Evolutionary conservation across 2,113 vertebrate genomes (phyloP), one percentile per base, ranked within the genome.

Genomic region (Oncorhynchus gorbuscha): DNA sequence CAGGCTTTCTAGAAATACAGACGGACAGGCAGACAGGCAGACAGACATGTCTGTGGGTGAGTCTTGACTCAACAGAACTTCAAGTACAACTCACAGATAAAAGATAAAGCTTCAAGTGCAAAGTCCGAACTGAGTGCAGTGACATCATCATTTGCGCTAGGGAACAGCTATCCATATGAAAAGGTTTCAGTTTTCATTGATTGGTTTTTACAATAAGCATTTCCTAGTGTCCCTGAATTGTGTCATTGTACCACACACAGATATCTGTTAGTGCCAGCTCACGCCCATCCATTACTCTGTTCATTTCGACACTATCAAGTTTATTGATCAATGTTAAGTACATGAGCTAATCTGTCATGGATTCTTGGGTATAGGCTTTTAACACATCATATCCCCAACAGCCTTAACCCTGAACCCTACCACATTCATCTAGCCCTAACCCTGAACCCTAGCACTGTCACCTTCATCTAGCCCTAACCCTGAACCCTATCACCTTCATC

Each of bases 261-360:
- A 45, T n/a, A 20, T 69, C 39, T n/a, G 9, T 11, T 39, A 22
- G 32, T n/a, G 18, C 68, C 26, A 11, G 7, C 8, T 26, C 9
- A 32, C 3, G 13, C 14, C 32, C 61, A 62, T 0, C 68, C 18
- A 26, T 28, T 28, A 68, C n/a, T 9, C 8, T 22, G n/a, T 67
- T 75, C 62, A 75, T 68, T 68, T 75, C n/a, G 20, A 68, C 45
- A 28, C 64, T 28, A 75, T 75, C 73, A 75, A 75, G 48, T 35
- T 51, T 68, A 68, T 68, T n/a, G 64, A 68, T 75, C 73, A 28
- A 20, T 24, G 13, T 61, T 49, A 9, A 68, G 64, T 49, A 24
- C 24, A 16, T 62, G 22, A 48, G 45, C 61, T 49, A 24, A 74
- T 24, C 32, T 74, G 73, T 74, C 35, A 48, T 65, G 12, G 16